Conservation (phyloP, 2,113 vertebrate genomes). For the Litocranius walleri region DNA sequence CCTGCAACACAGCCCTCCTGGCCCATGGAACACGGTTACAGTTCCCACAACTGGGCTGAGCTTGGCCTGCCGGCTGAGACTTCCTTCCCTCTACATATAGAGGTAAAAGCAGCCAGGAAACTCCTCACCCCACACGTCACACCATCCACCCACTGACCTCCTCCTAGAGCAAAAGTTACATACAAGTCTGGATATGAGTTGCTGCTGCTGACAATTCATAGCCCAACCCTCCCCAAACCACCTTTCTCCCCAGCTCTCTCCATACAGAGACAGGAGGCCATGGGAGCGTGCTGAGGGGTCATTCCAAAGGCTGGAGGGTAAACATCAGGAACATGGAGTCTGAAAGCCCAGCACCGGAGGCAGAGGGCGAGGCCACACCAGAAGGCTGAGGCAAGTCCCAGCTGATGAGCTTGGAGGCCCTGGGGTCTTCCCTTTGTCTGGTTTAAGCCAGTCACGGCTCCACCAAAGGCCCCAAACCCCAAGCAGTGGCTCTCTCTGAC, state of each 20-base stretch:
- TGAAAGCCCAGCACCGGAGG: neutral
- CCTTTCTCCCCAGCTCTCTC: neutral
- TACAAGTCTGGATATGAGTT: neutral
- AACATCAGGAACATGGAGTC: neutral
- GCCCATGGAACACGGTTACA: neutral
- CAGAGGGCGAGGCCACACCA: rapidly evolving
- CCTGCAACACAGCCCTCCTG: neutral
- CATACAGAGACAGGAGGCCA: neutral
- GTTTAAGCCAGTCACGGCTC: neutral
- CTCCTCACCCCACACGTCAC: neutral
- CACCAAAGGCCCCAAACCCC: neutral
- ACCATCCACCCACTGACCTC: neutral
- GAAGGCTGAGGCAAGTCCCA: neutral
- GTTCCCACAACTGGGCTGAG: neutral
- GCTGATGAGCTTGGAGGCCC: neutral
- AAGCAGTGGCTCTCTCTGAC: neutral
- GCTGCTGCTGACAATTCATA: neutral
- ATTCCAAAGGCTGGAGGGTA: neutral
- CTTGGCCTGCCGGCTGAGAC: neutral
- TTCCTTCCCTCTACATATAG: neutral
- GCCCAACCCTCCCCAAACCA: neutral
- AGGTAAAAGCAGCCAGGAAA: neutral
- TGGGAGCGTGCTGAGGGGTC: neutral
- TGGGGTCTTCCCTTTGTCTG: neutral
- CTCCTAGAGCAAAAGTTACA: neutral